Evolutionary conservation across 2,113 vertebrate species (phyloP).

Genomic region (Synodontis membranacea): DNA sequence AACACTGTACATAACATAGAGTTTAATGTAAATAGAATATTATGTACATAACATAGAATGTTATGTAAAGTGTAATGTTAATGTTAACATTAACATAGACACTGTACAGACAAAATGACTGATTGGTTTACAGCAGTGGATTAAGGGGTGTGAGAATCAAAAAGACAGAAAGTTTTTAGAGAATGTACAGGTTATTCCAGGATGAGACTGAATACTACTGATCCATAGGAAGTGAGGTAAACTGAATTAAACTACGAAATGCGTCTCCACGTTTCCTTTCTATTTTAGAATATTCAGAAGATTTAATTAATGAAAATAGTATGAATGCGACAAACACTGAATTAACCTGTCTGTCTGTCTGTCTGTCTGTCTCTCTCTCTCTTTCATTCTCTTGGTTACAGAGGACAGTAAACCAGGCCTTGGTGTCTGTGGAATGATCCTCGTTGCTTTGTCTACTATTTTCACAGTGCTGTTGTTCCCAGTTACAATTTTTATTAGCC

Average conservation of each 20-base stretch:
- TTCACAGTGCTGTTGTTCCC: slow-evolving; percentile 77
- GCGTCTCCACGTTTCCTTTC: neutral
- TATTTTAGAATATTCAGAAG: neutral
- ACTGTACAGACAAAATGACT: neutral
- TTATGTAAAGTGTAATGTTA: too few species aligned
- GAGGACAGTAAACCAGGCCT: slow-evolving; percentile 68
- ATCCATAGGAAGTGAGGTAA: neutral
- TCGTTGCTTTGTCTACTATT: slow-evolving; percentile 75
- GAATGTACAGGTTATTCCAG: neutral
- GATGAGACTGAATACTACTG: neutral
- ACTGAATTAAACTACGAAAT: neutral
- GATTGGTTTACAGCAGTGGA: neutral
- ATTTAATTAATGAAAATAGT: neutral
- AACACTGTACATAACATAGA: too few species aligned
- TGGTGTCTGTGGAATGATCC: slow-evolving; percentile 78
- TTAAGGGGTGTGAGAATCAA: neutral
- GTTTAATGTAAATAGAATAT: too few species aligned
- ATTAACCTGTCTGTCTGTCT: neutral
- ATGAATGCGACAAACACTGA: neutral
- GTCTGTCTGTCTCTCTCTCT: neutral
- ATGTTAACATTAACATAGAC: too few species aligned
- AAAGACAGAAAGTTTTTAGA: neutral
- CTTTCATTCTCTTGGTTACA: slow-evolving; percentile 52
- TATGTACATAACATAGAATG: too few species aligned
- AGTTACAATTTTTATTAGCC: slow-evolving; percentile 81